These are phyloP conservation scores for Hartigia nigra DNA, from an alignment of 2,888 invertebrate genomes.

Conservation along the genomic window DNA sequence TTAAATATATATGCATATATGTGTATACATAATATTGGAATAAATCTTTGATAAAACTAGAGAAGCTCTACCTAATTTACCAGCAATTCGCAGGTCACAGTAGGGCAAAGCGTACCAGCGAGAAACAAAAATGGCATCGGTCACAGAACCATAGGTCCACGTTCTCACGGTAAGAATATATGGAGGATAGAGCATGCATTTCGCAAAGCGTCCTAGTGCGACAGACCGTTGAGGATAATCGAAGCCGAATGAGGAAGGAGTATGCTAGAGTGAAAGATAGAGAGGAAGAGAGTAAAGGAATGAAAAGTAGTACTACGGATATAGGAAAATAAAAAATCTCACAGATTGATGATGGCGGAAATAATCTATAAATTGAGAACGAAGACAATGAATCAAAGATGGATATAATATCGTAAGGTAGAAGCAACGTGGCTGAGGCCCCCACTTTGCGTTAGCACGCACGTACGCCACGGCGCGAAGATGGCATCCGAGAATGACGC, in stretches of 20 bases:
- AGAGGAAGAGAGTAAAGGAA: not conserved
- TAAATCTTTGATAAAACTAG: not conserved
- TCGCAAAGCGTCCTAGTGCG: not conserved
- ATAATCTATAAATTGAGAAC: not conserved
- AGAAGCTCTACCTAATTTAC: not conserved
- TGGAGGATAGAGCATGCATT: not conserved
- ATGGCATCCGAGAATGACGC: constrained; percentile 62
- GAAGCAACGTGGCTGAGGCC: constrained; percentile 47
- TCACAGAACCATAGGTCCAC: not conserved
- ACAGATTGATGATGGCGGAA: not conserved
- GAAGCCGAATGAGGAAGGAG: not conserved
- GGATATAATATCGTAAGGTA: not conserved
- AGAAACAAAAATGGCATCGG: not conserved
- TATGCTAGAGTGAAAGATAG: too few relatives aligned
- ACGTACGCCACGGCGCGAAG: constrained; percentile 55
- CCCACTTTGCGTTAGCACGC: constrained; percentile 46
- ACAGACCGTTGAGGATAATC: not conserved
- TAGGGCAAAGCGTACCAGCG: not conserved
- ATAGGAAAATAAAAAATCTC: not conserved
- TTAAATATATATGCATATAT: not conserved
- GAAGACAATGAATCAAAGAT: not conserved
- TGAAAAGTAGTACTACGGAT: not conserved
- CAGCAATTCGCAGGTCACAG: not conserved
- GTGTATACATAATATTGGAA: not conserved
- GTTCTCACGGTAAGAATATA: not conserved